Percentiles rank a stretch among this genome's conserved stretches.
These are phyloP conservation scores for Desmodus rotundus DNA, from an alignment of 2,113 vertebrate genomes.

Conservation along the genomic window DNA sequence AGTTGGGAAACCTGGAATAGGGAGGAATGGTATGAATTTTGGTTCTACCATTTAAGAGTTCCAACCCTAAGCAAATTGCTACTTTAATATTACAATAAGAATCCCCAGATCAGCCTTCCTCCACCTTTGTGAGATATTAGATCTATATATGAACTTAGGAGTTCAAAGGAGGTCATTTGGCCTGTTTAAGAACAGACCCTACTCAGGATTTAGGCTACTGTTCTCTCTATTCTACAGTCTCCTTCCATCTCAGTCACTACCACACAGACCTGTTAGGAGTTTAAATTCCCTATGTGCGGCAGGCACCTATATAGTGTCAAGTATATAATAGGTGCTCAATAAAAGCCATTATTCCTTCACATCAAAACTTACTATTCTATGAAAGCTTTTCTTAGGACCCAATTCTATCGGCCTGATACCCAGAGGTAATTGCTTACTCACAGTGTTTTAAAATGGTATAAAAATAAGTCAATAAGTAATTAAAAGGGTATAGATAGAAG, in stretches of 20 bases:
- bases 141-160: neutral
- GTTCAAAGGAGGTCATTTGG: neutral
- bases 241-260: neutral
- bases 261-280: neutral
- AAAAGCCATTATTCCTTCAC: neutral
- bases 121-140: neutral
- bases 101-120: neutral
- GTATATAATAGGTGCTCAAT: neutral
- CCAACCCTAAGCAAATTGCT: neutral
- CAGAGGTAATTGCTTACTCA: neutral
- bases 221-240: neutral
- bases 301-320: neutral
- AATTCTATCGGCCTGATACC: neutral
- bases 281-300: neutral
- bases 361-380: neutral
- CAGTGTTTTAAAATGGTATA: neutral
- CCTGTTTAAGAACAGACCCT: neutral
- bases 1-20: no score
- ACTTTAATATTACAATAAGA: neutral
- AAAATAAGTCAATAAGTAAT: neutral
- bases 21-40: neutral
- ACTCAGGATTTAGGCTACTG: neutral
- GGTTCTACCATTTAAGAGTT: neutral
- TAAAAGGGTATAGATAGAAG: neutral
- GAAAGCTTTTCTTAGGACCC: neutral